Conservation (phyloP, 2,888 invertebrate species). For the Himalopsyche japonica region DNA sequence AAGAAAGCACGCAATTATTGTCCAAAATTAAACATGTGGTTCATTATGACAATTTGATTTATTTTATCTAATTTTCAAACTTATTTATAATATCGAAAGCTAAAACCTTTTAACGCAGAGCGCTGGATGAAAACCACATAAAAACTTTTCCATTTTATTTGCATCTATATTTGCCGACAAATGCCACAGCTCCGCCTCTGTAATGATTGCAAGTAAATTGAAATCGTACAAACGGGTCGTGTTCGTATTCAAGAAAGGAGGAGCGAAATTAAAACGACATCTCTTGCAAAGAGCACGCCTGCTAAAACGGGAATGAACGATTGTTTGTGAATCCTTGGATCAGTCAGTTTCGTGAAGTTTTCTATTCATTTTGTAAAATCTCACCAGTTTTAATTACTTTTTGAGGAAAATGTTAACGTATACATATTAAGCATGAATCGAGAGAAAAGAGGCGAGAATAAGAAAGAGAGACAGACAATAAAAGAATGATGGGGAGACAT, state of each 20-base stretch:
- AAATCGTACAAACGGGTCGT: not conserved
- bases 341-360: not conserved
- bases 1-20: too few relatives aligned
- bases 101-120: too few relatives aligned
- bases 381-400: constrained; percentile 9
- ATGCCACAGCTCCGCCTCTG: not conserved
- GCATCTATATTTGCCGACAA: not conserved
- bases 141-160: not conserved
- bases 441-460: not conserved
- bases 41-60: too few relatives aligned
- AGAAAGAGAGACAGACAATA: not conserved
- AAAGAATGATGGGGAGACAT: not conserved
- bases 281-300: not conserved
- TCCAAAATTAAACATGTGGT: too few relatives aligned
- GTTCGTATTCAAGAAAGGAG: not conserved
- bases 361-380: constrained; percentile 2
- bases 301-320: not conserved
- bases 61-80: too few relatives aligned
- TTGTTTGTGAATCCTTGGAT: not conserved
- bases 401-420: not conserved
- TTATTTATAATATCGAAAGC: too few relatives aligned
- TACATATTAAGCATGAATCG: not conserved
- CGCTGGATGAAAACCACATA: not conserved
- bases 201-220: constrained; percentile 3
- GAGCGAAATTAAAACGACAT: not conserved